Percentiles rank a stretch among this genome's conserved stretches.
Conservation (phyloP, 2,113 vertebrate genomes). For the Acanthisitta chloris region DNA sequence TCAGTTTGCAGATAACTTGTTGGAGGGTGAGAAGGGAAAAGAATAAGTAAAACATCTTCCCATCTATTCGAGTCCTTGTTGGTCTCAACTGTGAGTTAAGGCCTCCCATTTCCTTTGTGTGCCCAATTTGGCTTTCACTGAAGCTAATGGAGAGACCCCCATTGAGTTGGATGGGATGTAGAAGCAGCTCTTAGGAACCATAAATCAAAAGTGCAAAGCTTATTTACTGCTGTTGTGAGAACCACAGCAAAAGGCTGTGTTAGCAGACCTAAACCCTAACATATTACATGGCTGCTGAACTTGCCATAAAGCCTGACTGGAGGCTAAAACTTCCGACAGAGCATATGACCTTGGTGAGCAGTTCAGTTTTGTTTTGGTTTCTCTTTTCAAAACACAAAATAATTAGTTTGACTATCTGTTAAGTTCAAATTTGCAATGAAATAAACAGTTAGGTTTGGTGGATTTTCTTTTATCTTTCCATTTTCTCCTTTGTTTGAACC, state of each 20-base stretch:
- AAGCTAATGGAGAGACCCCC: background rate
- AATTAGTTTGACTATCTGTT: background rate
- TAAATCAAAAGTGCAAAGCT: background rate
- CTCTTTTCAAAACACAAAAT: background rate
- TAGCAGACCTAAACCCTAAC: slow-evolving; percentile 5
- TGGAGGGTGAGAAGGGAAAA: background rate
- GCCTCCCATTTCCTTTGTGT: background rate
- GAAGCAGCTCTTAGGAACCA: background rate
- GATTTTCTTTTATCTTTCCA: background rate
- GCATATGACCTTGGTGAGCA: background rate
- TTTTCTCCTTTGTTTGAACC: background rate
- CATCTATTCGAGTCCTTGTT: background rate
- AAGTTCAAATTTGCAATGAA: background rate
- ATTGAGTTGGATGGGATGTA: background rate
- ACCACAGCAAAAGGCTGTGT: background rate
- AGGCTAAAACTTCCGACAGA: background rate
- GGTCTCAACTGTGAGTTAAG: background rate
- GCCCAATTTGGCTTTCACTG: background rate
- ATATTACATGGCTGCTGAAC: background rate
- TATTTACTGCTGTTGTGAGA: background rate
- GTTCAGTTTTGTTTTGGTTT: background rate
- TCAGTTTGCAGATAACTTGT: background rate
- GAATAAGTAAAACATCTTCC: background rate
- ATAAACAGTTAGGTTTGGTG: background rate
- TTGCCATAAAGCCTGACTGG: background rate